Conservation (phyloP, 2,113 vertebrate species). For the Dicerorhinus sumatrensis region DNA sequence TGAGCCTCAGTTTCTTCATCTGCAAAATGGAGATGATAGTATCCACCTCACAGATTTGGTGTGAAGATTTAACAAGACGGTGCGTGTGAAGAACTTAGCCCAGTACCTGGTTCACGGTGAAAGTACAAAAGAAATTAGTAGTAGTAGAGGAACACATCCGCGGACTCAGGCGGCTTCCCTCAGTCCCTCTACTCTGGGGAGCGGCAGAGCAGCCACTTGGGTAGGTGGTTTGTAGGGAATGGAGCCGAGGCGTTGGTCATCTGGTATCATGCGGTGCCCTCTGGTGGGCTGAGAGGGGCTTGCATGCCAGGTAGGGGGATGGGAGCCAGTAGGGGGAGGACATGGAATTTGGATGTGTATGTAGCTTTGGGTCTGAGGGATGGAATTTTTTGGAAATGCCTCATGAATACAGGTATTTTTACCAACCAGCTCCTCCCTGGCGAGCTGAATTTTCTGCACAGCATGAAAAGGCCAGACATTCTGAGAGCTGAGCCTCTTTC, state of each 20-base stretch:
- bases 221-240: neutral
- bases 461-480: neutral
- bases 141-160: neutral
- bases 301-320: neutral
- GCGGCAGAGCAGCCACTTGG: neutral
- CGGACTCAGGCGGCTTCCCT: neutral
- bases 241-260: neutral
- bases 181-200: neutral
- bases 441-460: neutral
- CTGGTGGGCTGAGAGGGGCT: slow-evolving; percentile 61
- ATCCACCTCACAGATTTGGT: neutral
- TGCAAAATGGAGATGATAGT: neutral
- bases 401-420: neutral
- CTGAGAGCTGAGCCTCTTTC: neutral
- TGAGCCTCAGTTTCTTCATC: neutral
- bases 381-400: neutral
- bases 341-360: neutral
- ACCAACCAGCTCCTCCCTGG: neutral
- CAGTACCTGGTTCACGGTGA: neutral
- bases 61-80: neutral
- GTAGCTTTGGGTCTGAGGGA: neutral
- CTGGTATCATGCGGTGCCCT: slow-evolving; percentile 60
- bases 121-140: neutral
- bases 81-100: neutral
- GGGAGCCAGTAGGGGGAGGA: accelerated